phyloP scores from a whole-genome alignment of 2,113 vertebrate species.

The Atlantisia rogersi region DNA sequence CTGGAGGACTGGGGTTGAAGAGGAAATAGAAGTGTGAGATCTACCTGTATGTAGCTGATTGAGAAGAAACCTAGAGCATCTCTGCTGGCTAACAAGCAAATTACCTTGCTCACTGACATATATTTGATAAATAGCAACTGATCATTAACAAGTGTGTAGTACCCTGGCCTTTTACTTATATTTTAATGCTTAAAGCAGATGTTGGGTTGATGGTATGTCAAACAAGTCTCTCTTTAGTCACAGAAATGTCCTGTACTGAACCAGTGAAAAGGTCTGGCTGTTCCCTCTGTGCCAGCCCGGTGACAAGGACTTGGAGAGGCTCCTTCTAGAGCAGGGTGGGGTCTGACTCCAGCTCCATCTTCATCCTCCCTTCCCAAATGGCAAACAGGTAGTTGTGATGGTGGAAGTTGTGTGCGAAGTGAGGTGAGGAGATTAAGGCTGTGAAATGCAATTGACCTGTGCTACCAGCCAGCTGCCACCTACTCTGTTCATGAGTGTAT shows the following conservation, averaged over 20 bases:
- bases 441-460: not conserved
- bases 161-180: not conserved
- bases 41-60: not conserved
- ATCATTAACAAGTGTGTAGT: not conserved
- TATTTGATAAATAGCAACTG: not conserved
- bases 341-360: not conserved
- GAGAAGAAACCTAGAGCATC: not conserved
- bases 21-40: not conserved
- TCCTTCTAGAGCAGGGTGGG: not conserved
- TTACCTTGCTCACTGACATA: not conserved
- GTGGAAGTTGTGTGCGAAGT: not conserved
- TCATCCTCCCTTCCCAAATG: not conserved
- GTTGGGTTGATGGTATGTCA: not conserved
- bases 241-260: not conserved
- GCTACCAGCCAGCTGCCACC: not conserved
- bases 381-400: not conserved
- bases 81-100: not conserved
- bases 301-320: not conserved
- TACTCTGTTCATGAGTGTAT: not conserved
- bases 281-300: not conserved
- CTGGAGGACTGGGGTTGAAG: not conserved
- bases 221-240: not conserved
- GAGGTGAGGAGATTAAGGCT: not conserved
- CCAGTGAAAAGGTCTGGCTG: not conserved
- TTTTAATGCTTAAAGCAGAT: not conserved